Conservation (phyloP, 2,113 vertebrate genomes). For the Catharus fuscescens region DNA sequence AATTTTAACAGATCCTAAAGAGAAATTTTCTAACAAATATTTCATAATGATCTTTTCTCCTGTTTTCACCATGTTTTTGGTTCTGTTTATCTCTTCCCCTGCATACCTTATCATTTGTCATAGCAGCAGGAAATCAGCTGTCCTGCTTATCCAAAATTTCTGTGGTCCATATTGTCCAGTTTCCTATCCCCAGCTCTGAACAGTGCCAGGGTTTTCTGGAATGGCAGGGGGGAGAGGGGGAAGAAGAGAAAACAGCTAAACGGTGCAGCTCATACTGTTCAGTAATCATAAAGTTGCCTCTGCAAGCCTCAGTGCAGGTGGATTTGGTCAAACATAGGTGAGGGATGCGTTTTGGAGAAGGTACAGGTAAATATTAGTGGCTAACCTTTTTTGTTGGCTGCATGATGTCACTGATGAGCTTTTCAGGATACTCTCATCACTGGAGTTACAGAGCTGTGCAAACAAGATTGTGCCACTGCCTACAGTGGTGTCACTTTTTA, state of each 20-base stretch:
- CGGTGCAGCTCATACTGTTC: background rate
- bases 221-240: fast-evolving
- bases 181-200: background rate
- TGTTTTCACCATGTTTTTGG: background rate
- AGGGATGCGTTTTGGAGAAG: fast-evolving
- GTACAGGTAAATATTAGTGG: background rate
- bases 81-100: background rate
- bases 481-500: background rate
- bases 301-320: background rate
- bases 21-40: background rate
- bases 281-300: background rate
- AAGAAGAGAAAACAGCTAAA: background rate
- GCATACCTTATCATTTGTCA: background rate
- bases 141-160: background rate
- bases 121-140: background rate
- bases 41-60: background rate
- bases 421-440: fast-evolving
- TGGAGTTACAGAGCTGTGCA: background rate
- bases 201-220: background rate
- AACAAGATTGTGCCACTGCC: background rate
- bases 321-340: background rate
- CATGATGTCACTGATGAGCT: background rate
- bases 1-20: background rate
- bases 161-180: background rate
- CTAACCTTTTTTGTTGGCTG: background rate